Evolutionary conservation across 2,888 invertebrate species (phyloP), one percentile per base, ranked within the genome.

Genomic region (Spodoptera littoralis): DNA sequence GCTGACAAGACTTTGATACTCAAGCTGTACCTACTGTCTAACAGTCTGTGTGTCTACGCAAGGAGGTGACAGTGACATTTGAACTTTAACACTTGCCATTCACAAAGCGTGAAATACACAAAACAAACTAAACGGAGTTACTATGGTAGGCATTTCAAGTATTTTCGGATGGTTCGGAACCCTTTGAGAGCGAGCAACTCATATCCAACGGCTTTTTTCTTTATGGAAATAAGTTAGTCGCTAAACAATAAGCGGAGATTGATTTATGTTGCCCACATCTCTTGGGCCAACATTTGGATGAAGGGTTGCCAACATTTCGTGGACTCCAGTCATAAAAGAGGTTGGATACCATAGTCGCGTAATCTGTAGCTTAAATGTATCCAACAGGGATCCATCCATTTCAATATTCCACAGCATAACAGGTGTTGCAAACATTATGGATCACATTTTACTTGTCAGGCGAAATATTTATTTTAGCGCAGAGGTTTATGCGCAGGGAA

Each of bases 381-480:
- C 66, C 68, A 56, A 57, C 48, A 36, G 68, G 68, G 68, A 68
- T 65, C 66, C 48, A 69, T 69, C 73, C 53, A 27, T 67, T 55
- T 51, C 55, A 67, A 67, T 72, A 65, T 71, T 18, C 42, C 48
- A 43, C 55, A 50, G 65, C 57, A 56, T 45, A 72, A 52, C 66
- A 53, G 72, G 65, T 65, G 57, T 57, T 53, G 48, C 66, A 11
- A 72, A 49, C 52, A 48, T 57, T 53, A 56, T 27, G 57, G 72
- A 48, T 49, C 45, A 52, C 50, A 65, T 64, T 63, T 46, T 45
- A 71, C 64, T 42, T 30, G 52, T 51, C n/a, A 46, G 41, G 44
- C 18, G 27, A 50, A 68, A 24, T 49, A 63, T 52, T 54, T 36
- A 41, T 24, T 54, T 22, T 36, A 36, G 36, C 36, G 24, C 47